Percentiles rank a stretch among this genome's conserved stretches.
These are phyloP conservation scores for Thalassoma bifasciatum DNA, from an alignment of 2,113 vertebrate species.

Conservation along the genomic window DNA sequence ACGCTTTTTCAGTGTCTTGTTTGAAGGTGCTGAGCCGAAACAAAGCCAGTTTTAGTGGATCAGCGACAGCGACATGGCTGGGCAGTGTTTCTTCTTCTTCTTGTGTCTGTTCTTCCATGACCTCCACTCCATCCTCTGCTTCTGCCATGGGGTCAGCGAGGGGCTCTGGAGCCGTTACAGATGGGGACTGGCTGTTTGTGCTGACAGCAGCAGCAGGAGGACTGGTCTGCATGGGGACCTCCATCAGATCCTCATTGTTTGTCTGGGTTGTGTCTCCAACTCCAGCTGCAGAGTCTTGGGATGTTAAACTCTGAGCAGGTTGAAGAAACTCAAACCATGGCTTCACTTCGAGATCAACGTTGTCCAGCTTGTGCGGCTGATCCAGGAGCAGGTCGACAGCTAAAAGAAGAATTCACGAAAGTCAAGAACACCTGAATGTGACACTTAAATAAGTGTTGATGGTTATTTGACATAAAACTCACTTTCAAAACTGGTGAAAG, in stretches of 20 bases:
- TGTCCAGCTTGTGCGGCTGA: conserved; percentile 78
- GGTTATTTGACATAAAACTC: conserved; percentile 38
- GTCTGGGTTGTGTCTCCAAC: not conserved
- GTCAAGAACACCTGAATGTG: not conserved
- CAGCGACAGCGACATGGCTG: conserved; percentile 61
- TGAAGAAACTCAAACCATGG: conserved; percentile 83
- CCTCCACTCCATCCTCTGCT: conserved; percentile 14
- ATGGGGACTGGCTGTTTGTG: not conserved
- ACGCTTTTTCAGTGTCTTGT: conserved; percentile 36
- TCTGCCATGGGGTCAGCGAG: not conserved
- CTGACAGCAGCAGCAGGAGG: not conserved
- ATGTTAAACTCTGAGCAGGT: conserved; percentile 9
- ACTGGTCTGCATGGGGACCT: conserved; percentile 39
- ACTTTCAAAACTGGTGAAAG: conserved; percentile 83
- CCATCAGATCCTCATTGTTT: conserved; percentile 2
- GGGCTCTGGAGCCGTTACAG: not conserved
- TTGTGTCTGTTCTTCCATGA: conserved; percentile 38
- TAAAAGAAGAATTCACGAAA: conserved; percentile 57
- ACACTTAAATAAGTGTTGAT: not conserved
- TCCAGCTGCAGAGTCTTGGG: conserved; percentile 4
- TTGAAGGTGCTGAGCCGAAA: conserved; percentile 47
- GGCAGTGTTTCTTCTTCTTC: not conserved
- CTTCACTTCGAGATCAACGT: conserved; percentile 56
- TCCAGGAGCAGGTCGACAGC: conserved; percentile 78
- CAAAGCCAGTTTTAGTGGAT: conserved; percentile 64